These are phyloP conservation scores for Eidolon dupreanum DNA, from an alignment of 2,797 vertebrate species.

Conservation along the genomic window DNA sequence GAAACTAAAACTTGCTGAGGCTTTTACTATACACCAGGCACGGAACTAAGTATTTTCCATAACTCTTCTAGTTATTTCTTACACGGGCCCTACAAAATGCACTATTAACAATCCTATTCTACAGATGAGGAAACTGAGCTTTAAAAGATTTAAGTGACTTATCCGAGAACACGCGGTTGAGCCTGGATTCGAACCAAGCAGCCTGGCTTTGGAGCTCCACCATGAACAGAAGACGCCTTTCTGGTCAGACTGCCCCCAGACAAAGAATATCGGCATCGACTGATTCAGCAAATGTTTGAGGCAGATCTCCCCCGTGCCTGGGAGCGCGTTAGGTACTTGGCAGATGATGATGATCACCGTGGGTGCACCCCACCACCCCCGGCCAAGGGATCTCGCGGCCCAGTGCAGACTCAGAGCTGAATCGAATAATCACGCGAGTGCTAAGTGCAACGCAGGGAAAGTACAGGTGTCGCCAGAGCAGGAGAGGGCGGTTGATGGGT, in stretches of 20 bases:
- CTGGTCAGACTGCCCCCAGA: neutral
- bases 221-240: neutral
- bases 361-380: neutral
- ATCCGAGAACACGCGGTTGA: neutral
- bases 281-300: neutral
- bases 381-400: neutral
- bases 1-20: neutral
- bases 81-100: neutral
- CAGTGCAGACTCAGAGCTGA: neutral
- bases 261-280: neutral
- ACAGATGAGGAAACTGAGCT: neutral
- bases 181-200: neutral
- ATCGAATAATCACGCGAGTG: neutral
- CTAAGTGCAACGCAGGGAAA: neutral
- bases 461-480: rapidly evolving
- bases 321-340: neutral
- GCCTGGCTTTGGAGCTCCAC: neutral
- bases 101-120: neutral
- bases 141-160: neutral
- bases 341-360: neutral
- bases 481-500: rapidly evolving
- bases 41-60: neutral
- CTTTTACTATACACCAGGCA: neutral
- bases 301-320: neutral
- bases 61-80: neutral